Percentiles rank a stretch among this genome's conserved stretches.
Evolutionary conservation across 2,888 invertebrate species (phyloP).

Genomic region (Erebia epiphron): DNA sequence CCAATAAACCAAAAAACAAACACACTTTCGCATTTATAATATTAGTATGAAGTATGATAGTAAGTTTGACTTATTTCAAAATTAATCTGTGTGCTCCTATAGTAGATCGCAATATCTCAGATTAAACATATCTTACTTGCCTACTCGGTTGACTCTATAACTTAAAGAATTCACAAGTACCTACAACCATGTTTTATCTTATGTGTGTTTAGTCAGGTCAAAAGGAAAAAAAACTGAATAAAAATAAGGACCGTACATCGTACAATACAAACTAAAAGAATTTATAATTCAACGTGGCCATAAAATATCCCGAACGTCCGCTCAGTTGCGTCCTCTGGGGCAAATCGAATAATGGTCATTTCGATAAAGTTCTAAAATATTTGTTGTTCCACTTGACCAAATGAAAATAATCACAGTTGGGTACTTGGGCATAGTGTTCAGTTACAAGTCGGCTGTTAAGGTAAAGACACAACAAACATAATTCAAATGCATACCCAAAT

Average conservation of each 20-base stretch:
- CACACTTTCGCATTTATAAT: too few relatives aligned
- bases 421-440: neutral
- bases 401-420: constrained; percentile 19
- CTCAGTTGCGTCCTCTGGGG: constrained; percentile 28
- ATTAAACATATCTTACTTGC: too few relatives aligned
- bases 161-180: too few relatives aligned
- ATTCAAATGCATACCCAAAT: too few relatives aligned
- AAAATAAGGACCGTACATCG: constrained; percentile 8
- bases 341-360: constrained; percentile 28
- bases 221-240: constrained; percentile 6
- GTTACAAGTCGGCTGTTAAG: neutral
- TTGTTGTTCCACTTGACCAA: constrained; percentile 16
- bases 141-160: too few relatives aligned
- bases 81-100: too few relatives aligned
- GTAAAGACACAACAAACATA: too few relatives aligned
- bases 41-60: too few relatives aligned
- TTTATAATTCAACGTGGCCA: constrained; percentile 32
- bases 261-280: constrained; percentile 20
- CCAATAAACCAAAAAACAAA: too few relatives aligned
- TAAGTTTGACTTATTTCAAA: too few relatives aligned
- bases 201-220: neutral
- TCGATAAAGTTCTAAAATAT: constrained; percentile 22
- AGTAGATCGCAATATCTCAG: too few relatives aligned
- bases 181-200: too few relatives aligned
- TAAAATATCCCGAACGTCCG: constrained; percentile 30